These are phyloP conservation scores for Drosophila acutilabella DNA, from an alignment of 2,888 invertebrate genomes.

Conservation along the genomic window DNA sequence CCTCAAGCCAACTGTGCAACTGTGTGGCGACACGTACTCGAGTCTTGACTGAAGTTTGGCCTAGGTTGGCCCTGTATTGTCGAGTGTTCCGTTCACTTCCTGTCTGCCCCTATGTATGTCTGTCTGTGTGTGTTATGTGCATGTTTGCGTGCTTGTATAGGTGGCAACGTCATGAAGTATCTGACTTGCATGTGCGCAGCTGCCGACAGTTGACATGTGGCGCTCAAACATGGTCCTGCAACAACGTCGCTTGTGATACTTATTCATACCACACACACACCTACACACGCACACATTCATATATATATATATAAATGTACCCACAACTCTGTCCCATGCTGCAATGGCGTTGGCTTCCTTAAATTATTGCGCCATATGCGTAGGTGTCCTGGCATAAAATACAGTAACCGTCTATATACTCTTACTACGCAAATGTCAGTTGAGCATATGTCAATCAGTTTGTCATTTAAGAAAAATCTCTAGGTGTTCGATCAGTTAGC, in stretches of 20 bases:
- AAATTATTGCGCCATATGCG: conserved; percentile 57
- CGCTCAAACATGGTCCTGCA: conserved; percentile 60
- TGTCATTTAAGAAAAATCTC: not conserved
- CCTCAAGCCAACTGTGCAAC: conserved; percentile 31
- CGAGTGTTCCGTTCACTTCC: conserved; percentile 69
- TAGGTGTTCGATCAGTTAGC: not conserved
- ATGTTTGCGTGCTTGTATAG: conserved; percentile 23
- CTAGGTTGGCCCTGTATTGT: conserved; percentile 52
- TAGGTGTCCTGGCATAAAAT: conserved; percentile 56
- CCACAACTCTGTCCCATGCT: conserved; percentile 3
- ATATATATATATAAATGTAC: not conserved
- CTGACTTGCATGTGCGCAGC: conserved; percentile 74
- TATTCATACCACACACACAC: conserved; percentile 42
- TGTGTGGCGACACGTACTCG: conserved; percentile 59
- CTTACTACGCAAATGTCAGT: not conserved
- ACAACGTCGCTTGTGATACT: conserved; percentile 39
- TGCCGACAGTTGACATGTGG: conserved; percentile 76
- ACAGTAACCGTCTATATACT: conserved; percentile 53
- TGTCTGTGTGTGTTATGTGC: conserved; percentile 5
- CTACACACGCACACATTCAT: conserved; percentile 7
- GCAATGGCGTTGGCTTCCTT: conserved; percentile 54
- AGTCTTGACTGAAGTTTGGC: conserved; percentile 59
- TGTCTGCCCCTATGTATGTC: conserved; percentile 32
- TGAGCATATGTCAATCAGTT: not conserved
- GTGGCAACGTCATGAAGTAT: conserved; percentile 65